A percentile compares a stretch with the other conserved stretches of the same genome.
Conservation (phyloP, 2,888 invertebrate genomes). For the Pollenia angustigena region DNA sequence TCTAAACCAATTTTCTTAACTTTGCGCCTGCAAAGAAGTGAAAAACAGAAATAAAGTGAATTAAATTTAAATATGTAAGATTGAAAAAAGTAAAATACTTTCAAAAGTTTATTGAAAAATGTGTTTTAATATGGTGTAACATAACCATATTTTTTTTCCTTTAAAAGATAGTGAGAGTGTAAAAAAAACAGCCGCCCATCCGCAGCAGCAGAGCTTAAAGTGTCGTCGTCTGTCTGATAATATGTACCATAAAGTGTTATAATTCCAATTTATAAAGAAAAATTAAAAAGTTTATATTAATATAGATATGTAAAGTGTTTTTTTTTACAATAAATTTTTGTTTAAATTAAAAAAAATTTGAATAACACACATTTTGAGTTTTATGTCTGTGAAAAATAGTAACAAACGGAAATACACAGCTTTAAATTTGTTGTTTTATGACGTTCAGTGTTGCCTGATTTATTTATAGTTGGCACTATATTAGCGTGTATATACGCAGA, state of each 20-base stretch:
- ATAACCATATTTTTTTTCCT: conserved; percentile 60
- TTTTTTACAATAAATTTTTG: neutral
- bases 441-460: conserved; percentile 61
- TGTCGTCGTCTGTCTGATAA: conserved; percentile 28
- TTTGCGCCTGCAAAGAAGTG: neutral
- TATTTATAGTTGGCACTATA: neutral
- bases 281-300: conserved; percentile 11
- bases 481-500: conserved; percentile 3
- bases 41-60: conserved; percentile 5
- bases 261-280: neutral
- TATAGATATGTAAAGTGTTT: neutral
- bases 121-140: conserved; percentile 54
- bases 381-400: neutral
- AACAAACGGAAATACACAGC: conserved; percentile 59
- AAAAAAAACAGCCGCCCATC: conserved; percentile 4
- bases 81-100: neutral
- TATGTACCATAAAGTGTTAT: conserved; percentile 13
- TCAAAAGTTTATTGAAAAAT: neutral
- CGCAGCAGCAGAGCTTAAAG: conserved; percentile 22
- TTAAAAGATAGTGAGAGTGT: neutral
- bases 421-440: conserved; percentile 61
- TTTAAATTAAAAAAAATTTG: conserved; percentile 10
- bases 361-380: neutral
- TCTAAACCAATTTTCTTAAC: neutral
- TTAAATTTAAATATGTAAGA: neutral